Conservation (phyloP, 2,797 vertebrate genomes). For the Coranthus polyacanthus region DNA sequence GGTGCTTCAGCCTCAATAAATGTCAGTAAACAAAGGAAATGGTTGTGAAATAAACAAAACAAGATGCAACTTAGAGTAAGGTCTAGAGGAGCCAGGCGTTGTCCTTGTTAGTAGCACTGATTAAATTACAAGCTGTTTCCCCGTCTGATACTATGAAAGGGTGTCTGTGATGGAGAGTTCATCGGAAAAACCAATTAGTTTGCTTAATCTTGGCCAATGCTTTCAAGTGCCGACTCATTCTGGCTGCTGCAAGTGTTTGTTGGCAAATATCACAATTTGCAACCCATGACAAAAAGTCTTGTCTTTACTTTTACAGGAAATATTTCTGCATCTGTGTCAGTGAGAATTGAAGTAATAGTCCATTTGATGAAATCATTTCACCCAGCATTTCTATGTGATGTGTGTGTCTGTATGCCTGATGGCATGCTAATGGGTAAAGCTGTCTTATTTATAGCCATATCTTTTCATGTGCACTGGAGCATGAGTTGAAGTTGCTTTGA, state of each 20-base stretch:
- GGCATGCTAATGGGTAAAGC: slow-evolving; percentile 62
- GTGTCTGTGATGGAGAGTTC: slow-evolving; percentile 27
- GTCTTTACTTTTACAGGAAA: neutral
- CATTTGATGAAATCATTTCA: slow-evolving; percentile 3
- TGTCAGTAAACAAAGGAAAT: slow-evolving; percentile 18
- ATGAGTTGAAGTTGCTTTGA: slow-evolving; percentile 59
- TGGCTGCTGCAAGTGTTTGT: slow-evolving; percentile 32
- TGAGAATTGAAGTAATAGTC: neutral
- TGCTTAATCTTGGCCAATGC: slow-evolving; percentile 40
- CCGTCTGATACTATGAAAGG: slow-evolving; percentile 42
- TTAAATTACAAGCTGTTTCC: slow-evolving; percentile 36
- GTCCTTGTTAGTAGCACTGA: slow-evolving; percentile 32
- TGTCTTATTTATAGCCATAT: slow-evolving; percentile 75
- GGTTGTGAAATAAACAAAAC: slow-evolving; percentile 15
- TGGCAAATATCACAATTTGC: slow-evolving; percentile 25
- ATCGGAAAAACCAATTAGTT: slow-evolving; percentile 70
- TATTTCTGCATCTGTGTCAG: slow-evolving; percentile 1
- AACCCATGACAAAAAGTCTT: slow-evolving; percentile 22
- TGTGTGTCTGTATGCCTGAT: slow-evolving; percentile 18
- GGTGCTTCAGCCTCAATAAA: slow-evolving; percentile 22
- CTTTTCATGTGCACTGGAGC: slow-evolving; percentile 47
- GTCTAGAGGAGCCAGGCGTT: neutral
- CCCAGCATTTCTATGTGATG: slow-evolving; percentile 8
- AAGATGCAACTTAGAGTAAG: slow-evolving; percentile 6
- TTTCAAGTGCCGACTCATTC: slow-evolving; percentile 55